Percentiles rank a stretch among this genome's conserved stretches.
These are phyloP conservation scores for Anguilla marmorata DNA, from an alignment of 2,797 vertebrate species.

Conservation along the genomic window DNA sequence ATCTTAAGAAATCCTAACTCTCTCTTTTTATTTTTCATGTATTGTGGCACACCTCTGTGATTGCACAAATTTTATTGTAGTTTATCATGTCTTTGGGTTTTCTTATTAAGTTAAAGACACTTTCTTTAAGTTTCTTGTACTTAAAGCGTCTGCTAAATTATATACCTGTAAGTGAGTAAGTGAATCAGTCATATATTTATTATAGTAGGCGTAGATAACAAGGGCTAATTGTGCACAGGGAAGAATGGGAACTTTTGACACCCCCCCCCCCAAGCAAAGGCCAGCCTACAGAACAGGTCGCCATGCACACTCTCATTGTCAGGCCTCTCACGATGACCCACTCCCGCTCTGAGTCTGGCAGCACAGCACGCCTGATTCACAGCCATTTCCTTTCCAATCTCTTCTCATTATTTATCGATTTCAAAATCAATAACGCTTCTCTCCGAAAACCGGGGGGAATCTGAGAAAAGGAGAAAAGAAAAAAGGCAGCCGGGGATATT, in stretches of 20 bases:
- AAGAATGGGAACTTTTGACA: neutral
- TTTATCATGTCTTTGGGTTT: neutral
- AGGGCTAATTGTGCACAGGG: neutral
- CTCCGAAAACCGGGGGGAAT: conserved; percentile 42
- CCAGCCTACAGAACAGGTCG: conserved; percentile 34
- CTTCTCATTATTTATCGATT: conserved; percentile 76
- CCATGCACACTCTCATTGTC: conserved; percentile 49
- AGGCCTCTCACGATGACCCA: conserved; percentile 51
- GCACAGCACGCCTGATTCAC: conserved; percentile 55
- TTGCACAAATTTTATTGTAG: too few relatives aligned
- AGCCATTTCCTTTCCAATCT: conserved; percentile 69
- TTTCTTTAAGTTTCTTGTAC: neutral
- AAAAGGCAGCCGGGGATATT: neutral
- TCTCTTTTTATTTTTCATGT: neutral
- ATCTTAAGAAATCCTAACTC: neutral
- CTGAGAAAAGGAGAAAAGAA: conserved; percentile 37
- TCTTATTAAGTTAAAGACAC: neutral
- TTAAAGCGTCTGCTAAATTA: neutral
- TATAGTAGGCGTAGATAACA: neutral
- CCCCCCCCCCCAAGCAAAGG: neutral
- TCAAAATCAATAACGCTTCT: conserved; percentile 72
- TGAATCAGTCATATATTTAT: conserved; percentile 28
- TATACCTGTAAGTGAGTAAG: neutral
- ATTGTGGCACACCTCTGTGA: neutral
- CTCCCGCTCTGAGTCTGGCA: conserved; percentile 52